A percentile compares a stretch with the other conserved stretches of the same genome.
phyloP scores from a whole-genome alignment of 2,797 vertebrate genomes.

The Protonibea diacanthus region DNA sequence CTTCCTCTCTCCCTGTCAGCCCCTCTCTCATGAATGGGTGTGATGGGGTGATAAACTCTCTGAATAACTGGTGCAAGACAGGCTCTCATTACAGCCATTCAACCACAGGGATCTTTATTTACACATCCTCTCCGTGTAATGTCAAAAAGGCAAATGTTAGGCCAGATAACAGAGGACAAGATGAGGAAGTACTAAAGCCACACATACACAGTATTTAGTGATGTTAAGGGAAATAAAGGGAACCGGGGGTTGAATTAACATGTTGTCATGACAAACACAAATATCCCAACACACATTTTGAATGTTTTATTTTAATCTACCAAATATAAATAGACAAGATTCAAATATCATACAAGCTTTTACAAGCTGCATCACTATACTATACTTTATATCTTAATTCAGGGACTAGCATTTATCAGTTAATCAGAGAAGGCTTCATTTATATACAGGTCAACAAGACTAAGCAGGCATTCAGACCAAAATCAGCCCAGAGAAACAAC shows the following conservation, averaged over 20 bases:
- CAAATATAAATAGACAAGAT: neutral
- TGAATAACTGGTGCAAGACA: conserved; percentile 44
- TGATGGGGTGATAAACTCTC: conserved; percentile 64
- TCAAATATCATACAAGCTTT: neutral
- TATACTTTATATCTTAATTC: neutral
- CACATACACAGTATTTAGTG: conserved; percentile 17
- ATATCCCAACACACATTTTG: neutral
- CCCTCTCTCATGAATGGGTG: conserved; percentile 48
- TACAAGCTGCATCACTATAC: neutral
- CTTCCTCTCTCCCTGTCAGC: conserved; percentile 19
- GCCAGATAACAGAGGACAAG: conserved; percentile 55
- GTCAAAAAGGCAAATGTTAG: conserved; percentile 59
- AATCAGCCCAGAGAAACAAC: neutral
- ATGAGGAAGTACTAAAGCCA: conserved; percentile 28
- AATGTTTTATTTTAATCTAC: neutral
- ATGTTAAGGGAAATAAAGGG: conserved; percentile 25
- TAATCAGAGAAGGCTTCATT: neutral
- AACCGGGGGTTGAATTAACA: conserved; percentile 31
- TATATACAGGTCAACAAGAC: neutral
- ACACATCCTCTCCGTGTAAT: conserved; percentile 51
- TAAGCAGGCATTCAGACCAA: neutral
- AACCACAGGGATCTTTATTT: conserved; percentile 66
- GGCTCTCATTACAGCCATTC: conserved; percentile 51
- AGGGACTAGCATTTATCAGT: neutral
- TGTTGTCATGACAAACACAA: conserved; percentile 32